Base-by-base conservation (phyloP, 1,140 invertebrate species). In the Penaeus japonicus region DNA sequence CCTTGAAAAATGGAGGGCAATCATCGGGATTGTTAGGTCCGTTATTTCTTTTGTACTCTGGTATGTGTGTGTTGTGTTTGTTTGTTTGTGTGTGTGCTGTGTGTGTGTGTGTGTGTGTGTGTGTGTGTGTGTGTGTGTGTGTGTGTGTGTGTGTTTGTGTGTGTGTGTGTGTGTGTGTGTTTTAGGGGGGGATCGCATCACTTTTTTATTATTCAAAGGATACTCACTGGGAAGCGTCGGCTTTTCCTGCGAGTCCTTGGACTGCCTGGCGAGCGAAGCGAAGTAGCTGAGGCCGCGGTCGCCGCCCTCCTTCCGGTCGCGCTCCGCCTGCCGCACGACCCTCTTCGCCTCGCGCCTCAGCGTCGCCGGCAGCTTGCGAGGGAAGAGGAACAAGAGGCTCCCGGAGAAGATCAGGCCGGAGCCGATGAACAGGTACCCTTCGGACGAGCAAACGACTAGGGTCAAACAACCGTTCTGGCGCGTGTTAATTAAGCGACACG, bases 141-240 rank as follows among this genome's bases (percentile, higher is more conserved):
- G 15, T 22, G 17, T 57, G 80, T 12, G 20, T 30, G 4, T 12
- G 32, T 27, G 12, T 18, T 57, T 3, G 32, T 22, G 57, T 12
- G 30, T 32, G 53, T 5, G 17, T 54, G 35, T 30, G 15, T 17
- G 35, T n/a, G n/a, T n/a, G n/a, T n/a, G n/a, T n/a, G n/a, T n/a
- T n/a, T n/a, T n/a, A n/a, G n/a, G n/a, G n/a, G n/a, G n/a, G n/a
- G n/a, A 18, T n/a, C 73, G 30, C 18, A 75, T 27, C 1, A 54
- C 18, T 54, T 1, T 17, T 22, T 35, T 7, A 65, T 12, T 79
- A 35, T 1, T 35, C 18, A 81, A 39, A 54, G n/a, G 12, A 57
- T 7, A 82, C 87, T 83, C 80, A 88, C 87, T 88, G 10, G 17
- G n/a, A 1, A 88, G 53, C 27, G 39, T 88, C 1, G 87, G 87